Evolutionary conservation across 1,140 invertebrate species (phyloP).

Genomic region (Ooceraea biroi): DNA sequence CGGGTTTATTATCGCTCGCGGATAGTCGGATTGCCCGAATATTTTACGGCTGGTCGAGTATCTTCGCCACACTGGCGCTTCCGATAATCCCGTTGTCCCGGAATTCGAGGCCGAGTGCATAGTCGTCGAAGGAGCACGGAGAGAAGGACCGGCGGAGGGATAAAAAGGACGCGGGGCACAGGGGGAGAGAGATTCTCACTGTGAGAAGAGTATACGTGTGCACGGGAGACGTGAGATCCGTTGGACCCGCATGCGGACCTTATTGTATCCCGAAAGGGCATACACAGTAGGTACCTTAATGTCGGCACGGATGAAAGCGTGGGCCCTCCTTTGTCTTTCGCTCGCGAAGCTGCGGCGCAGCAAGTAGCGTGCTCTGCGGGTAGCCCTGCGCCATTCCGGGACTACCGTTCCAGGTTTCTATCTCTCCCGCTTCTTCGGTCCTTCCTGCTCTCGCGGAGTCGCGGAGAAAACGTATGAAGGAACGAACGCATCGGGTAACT

Average conservation of each 20-base stretch:
- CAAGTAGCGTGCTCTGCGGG: slow-evolving; percentile 76
- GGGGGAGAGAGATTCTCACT: slow-evolving; percentile 68
- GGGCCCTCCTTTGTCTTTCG: slow-evolving; percentile 76
- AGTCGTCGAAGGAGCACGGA: slow-evolving; percentile 14
- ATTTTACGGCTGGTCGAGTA: slow-evolving; percentile 48
- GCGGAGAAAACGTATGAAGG: neutral
- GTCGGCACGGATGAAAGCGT: slow-evolving; percentile 82
- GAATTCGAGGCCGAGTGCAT: slow-evolving; percentile 45
- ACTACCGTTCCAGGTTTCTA: slow-evolving; percentile 67
- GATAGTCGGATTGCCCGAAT: slow-evolving; percentile 26
- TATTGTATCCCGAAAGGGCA: slow-evolving; percentile 79
- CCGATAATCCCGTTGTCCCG: slow-evolving; percentile 37
- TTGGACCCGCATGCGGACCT: slow-evolving; percentile 82
- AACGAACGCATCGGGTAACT: neutral
- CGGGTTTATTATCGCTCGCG: slow-evolving; percentile 48
- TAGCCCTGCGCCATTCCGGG: slow-evolving; percentile 72
- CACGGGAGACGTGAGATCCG: slow-evolving; percentile 79
- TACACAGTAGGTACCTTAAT: slow-evolving; percentile 81
- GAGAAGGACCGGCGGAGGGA: neutral
- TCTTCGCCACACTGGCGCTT: slow-evolving; percentile 35
- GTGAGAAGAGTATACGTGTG: slow-evolving; percentile 73
- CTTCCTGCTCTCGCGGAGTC: slow-evolving; percentile 50
- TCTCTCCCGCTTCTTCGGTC: slow-evolving; percentile 52
- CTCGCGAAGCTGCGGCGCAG: slow-evolving; percentile 76
- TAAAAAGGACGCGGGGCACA: slow-evolving; percentile 27